Base-by-base conservation (phyloP, 2,797 vertebrate species). In the Ambastaia sidthimunki region DNA sequence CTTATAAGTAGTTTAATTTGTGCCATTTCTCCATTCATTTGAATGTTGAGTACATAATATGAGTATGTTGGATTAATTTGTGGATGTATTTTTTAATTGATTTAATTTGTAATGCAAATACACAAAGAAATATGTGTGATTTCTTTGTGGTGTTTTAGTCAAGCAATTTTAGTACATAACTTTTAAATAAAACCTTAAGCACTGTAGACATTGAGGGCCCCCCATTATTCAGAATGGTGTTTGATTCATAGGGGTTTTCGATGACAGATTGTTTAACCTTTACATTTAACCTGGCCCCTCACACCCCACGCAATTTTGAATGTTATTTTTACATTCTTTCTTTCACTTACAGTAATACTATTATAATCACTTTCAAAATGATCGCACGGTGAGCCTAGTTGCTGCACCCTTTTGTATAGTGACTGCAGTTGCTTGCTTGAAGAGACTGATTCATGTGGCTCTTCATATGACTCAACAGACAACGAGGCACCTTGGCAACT, bases 391-490 rank as follows among this genome's bases (percentile, higher is more conserved):
- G 0, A 34, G 16, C 57, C 63, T 50, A 60, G 11, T 6, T 52
- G 34, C 55, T 80, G 34, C 70, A 57, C 7, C n/a, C 50, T 66
- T 71, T 75, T 55, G 41, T 47, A 50, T 47, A 41, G 73, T 60
- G 68, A 85, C 74, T 74, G 48, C 25, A 80, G 59, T 62, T 77
- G 69, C 52, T 65, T 81, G 79, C 52, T 73, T 67, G 50, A 50
- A 76, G 78, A 69, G 41, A 28, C 71, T 60, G 75, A 70, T 62
- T 71, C 57, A 47, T 76, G 74, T 73, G 78, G 63, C 80, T 78
- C 80, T 76, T 67, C 74, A 82, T 77, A 82, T 85, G 85, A 86
- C 83, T 86, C 87, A 86, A 75, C 79, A 59, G 67, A 74, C 75
- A 78, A 78, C 76, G n/a, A 71, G 66, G 76, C 78, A 75, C 63